Percentiles rank a stretch among this genome's conserved stretches.
These are phyloP conservation scores for Trissolcus brochymenae DNA, from an alignment of 2,888 invertebrate genomes.

Conservation along the genomic window DNA sequence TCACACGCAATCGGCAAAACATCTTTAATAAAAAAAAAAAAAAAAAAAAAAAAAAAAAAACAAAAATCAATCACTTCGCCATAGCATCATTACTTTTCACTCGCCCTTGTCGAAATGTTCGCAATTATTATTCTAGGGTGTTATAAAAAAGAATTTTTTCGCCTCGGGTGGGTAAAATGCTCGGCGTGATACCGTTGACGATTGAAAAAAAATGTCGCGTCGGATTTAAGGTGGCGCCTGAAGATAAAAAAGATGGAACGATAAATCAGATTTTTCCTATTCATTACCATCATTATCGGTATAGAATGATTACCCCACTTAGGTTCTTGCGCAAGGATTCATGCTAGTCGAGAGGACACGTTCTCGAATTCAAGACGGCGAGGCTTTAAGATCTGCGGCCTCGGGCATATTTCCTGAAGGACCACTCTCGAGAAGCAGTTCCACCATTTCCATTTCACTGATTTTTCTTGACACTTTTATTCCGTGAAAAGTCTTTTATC, in stretches of 20 bases:
- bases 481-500: slow-evolving; percentile 49
- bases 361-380: slow-evolving; percentile 45
- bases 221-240: slow-evolving; percentile 33
- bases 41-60: no score
- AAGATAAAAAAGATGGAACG: slow-evolving; percentile 44
- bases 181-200: no score
- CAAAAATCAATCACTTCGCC: no score
- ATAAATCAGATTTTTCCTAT: slow-evolving; percentile 61
- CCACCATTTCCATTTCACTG: slow-evolving; percentile 45
- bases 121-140: no score
- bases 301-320: slow-evolving; percentile 58
- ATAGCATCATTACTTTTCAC: no score
- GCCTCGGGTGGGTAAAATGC: no score
- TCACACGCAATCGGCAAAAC: no score
- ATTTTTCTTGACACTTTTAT: slow-evolving; percentile 55
- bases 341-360: slow-evolving; percentile 38
- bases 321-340: slow-evolving; percentile 60
- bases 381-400: slow-evolving; percentile 49
- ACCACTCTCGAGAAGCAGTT: slow-evolving; percentile 28
- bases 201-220: slow-evolving; percentile 13
- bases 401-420: slow-evolving; percentile 49
- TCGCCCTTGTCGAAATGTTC: no score
- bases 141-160: no score
- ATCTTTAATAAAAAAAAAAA: no score
- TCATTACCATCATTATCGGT: slow-evolving; percentile 65